phyloP scores from a whole-genome alignment of 2,888 invertebrate genomes.

The Eulithis prunata region DNA sequence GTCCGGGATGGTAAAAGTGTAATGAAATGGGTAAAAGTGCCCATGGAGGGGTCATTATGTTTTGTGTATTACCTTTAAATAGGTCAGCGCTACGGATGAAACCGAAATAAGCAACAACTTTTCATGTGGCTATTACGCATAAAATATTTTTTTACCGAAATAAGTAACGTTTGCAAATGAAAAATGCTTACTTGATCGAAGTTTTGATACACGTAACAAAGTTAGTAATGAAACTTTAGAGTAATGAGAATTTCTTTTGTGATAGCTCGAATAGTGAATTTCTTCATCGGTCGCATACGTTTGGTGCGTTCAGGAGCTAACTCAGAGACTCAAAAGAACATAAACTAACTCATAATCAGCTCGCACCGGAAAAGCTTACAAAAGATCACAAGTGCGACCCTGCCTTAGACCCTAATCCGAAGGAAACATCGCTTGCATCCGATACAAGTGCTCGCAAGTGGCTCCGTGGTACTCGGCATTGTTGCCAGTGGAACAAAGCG shows the following conservation, averaged over 20 bases:
- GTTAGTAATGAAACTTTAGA: too few relatives aligned
- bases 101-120: neutral
- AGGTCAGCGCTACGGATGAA: conserved; percentile 19
- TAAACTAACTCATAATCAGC: conserved; percentile 29
- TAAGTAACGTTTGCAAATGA: too few relatives aligned
- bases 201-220: too few relatives aligned
- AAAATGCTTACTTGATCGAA: too few relatives aligned
- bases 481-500: conserved; percentile 80
- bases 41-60: conserved; percentile 23
- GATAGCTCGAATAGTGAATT: too few relatives aligned
- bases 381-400: conserved; percentile 51
- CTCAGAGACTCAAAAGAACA: conserved; percentile 28
- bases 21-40: conserved; percentile 24
- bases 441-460: conserved; percentile 75
- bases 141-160: neutral
- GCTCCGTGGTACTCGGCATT: conserved; percentile 67
- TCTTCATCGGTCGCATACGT: neutral
- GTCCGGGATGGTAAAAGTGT: conserved; percentile 21
- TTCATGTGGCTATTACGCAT: neutral
- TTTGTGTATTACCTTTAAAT: conserved; percentile 20
- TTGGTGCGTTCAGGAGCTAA: conserved; percentile 4
- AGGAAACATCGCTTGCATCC: conserved; percentile 80
- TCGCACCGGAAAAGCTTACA: conserved; percentile 24
- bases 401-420: conserved; percentile 67
- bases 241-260: too few relatives aligned